phyloP scores from a whole-genome alignment of 2,797 vertebrate species.

The Acestrorhynchus altus region DNA sequence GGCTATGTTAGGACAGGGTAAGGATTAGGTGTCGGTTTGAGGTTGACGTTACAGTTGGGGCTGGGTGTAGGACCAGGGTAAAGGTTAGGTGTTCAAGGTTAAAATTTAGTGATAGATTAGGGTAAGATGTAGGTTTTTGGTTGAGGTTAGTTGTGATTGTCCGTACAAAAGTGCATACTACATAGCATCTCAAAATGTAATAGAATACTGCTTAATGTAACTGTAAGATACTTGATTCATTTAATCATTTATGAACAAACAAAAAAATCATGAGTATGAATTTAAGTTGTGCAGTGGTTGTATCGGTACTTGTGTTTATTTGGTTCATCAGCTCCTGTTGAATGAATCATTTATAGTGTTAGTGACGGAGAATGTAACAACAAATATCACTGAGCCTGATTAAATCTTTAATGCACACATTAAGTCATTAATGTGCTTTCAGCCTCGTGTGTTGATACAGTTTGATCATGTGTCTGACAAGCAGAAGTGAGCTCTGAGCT shows the following conservation, averaged over 20 bases:
- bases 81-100: no score
- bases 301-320: slow-evolving; percentile 19
- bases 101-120: no score
- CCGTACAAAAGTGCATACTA: no score
- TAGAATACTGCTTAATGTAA: neutral
- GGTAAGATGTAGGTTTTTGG: no score
- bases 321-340: slow-evolving; percentile 12
- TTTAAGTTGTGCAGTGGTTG: neutral
- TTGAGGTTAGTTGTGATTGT: no score
- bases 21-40: no score
- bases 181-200: no score
- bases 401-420: slow-evolving; percentile 47
- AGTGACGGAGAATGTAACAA: slow-evolving; percentile 19
- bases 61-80: no score
- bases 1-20: no score
- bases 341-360: slow-evolving; percentile 36
- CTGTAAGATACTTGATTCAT: neutral
- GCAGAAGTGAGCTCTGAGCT: slow-evolving; percentile 34
- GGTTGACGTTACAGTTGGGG: no score
- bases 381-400: slow-evolving; percentile 37
- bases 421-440: slow-evolving; percentile 39
- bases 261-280: no score
- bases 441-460: slow-evolving; percentile 35
- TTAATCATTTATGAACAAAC: neutral
- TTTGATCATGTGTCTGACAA: slow-evolving; percentile 48